Evolutionary conservation across 2,797 vertebrate genomes (phyloP), one percentile per base, ranked within the genome.

Genomic region (Centroberyx gerrardi): DNA sequence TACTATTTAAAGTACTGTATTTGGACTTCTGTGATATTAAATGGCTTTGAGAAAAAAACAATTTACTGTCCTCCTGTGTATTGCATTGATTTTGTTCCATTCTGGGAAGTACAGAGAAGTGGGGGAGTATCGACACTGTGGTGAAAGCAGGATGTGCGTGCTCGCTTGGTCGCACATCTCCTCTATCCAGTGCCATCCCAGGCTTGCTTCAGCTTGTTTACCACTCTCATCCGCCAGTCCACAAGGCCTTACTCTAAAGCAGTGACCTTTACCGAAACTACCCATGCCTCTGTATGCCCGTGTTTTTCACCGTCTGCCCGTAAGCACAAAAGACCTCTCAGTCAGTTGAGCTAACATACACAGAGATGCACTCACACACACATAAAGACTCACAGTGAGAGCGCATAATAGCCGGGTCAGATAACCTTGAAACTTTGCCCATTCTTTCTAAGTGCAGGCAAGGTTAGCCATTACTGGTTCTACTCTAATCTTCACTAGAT

Each of bases 11-110:
- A 74, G 71, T 59, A 18, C 77, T 86, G 68, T 85, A 81, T 81
- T 86, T 88, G 40, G 18, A 83, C 81, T 89, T 83, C 75, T 90
- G 73, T 82, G 76, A 79, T 89, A 92, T 72, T 87, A 94, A 93
- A 93, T 46, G 54, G 60, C 90, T 94, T 90, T 81, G 28, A 79
- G 60, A 86, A 88, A 79, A 79, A 77, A 51, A 60, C 64, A 67
- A 62, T 82, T 78, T 68, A 68, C 69, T 29, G 53, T 66, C 48
- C 55, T 78, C 38, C 40, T 60, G 79, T 78, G 71, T 64, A 49
- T 77, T 77, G 79, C 59, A 89, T 89, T 88, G 81, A 93, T 92
- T 93, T 87, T 81, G 65, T 87, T 86, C 59, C 66, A 68, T 79
- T 85, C 82, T 53, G 58, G 36, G 51, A 72, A 64, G 58, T 59